Percentiles rank a stretch among this genome's conserved stretches.
Conservation (phyloP, 2,888 invertebrate species). For the Hoplodrina ambigua region DNA sequence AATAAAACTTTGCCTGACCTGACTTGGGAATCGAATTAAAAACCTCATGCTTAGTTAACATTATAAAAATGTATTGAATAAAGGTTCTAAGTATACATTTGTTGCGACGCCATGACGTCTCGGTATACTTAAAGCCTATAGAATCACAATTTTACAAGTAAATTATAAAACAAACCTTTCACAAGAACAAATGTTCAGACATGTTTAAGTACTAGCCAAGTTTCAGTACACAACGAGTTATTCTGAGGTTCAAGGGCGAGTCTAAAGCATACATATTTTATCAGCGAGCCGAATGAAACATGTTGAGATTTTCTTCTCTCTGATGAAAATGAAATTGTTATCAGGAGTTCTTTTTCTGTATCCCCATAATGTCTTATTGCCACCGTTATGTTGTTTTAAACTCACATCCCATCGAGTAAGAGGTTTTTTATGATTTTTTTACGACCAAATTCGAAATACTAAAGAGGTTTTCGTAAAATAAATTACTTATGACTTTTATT, state of each 20-base stretch:
- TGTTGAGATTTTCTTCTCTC: slow-evolving; percentile 37
- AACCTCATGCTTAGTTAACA: too few relatives aligned
- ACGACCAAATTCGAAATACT: slow-evolving; percentile 24
- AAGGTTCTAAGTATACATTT: too few relatives aligned
- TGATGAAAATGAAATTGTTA: slow-evolving; percentile 56
- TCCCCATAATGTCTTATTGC: slow-evolving; percentile 33
- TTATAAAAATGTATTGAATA: too few relatives aligned
- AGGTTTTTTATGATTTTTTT: slow-evolving; percentile 19
- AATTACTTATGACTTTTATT: background rate
- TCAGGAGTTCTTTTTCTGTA: slow-evolving; percentile 44
- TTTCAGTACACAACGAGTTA: slow-evolving; percentile 34
- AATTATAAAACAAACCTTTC: slow-evolving; percentile 15
- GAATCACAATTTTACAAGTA: background rate
- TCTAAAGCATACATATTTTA: slow-evolving; percentile 62
- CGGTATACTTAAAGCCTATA: background rate
- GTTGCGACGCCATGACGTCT: too few relatives aligned
- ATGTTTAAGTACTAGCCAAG: slow-evolving; percentile 27
- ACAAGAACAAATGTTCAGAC: slow-evolving; percentile 26
- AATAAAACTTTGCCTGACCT: too few relatives aligned
- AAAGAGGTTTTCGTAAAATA: slow-evolving; percentile 27
- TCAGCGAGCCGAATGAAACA: slow-evolving; percentile 47
- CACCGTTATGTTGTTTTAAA: slow-evolving; percentile 43
- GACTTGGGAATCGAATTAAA: too few relatives aligned
- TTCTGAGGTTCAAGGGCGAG: slow-evolving; percentile 52
- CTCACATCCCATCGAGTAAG: slow-evolving; percentile 15